A percentile compares a stretch with the other conserved stretches of the same genome.
Evolutionary conservation across 2,888 invertebrate species (phyloP).

Genomic region (Tridacna gigas): DNA sequence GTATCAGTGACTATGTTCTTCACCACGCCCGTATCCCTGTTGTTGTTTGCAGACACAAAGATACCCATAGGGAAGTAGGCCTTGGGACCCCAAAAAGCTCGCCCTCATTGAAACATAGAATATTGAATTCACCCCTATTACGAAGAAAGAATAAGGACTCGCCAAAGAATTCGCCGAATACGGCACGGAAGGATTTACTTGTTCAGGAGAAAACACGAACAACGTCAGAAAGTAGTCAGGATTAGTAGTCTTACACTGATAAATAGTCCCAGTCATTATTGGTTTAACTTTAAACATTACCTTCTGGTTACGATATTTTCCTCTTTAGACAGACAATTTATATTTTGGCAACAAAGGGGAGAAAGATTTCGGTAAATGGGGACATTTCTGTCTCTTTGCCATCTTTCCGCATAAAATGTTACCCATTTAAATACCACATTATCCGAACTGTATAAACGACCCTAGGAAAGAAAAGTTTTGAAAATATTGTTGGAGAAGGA

Average conservation of each 20-base stretch:
- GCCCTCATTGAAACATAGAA: slow-evolving; percentile 53
- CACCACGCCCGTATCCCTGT: slow-evolving; percentile 73
- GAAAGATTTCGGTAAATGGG: too few species aligned
- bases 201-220: not conserved
- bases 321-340: too few species aligned
- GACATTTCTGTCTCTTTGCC: too few species aligned
- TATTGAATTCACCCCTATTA: slow-evolving; percentile 56
- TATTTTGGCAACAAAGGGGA: too few species aligned
- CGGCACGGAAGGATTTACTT: slow-evolving; percentile 38
- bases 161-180: slow-evolving; percentile 47
- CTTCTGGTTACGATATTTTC: too few species aligned
- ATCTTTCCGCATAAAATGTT: too few species aligned
- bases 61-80: slow-evolving; percentile 43
- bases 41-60: slow-evolving; percentile 70
- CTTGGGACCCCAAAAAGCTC: slow-evolving; percentile 25
- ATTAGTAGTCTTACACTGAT: not conserved
- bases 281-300: too few species aligned
- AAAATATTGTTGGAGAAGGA: too few species aligned
- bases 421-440: too few species aligned
- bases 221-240: slow-evolving; percentile 15
- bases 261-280: too few species aligned
- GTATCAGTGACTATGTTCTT: slow-evolving; percentile 73
- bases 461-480: too few species aligned
- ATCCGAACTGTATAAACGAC: too few species aligned
- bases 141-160: slow-evolving; percentile 54